phyloP scores from a whole-genome alignment of 2,888 invertebrate genomes.

The Drosophila falleni region DNA sequence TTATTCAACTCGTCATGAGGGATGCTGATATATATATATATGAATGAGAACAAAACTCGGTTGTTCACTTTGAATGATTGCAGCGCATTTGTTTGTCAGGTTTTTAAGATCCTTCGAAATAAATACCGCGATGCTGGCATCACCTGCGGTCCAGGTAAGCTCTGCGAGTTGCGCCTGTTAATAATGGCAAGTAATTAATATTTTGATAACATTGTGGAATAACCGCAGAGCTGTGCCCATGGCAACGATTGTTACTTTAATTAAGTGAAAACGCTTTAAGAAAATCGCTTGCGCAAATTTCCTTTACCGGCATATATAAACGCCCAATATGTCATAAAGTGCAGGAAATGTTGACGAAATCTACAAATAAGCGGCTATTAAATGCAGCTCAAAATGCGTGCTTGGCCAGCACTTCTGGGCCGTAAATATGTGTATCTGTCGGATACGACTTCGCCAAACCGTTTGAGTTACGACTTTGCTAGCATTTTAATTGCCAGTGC shows the following conservation, averaged over 20 bases:
- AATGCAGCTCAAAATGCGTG: conserved; percentile 52
- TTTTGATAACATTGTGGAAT: conserved; percentile 39
- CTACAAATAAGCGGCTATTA: conserved; percentile 54
- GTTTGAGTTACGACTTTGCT: conserved; percentile 63
- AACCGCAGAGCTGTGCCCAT: conserved; percentile 8
- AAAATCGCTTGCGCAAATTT: conserved; percentile 26
- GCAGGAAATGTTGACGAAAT: conserved; percentile 64
- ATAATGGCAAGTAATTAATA: conserved; percentile 73
- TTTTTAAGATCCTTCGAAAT: conserved; percentile 1
- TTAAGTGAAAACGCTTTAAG: conserved; percentile 45
- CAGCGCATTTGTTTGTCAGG: conserved; percentile 63
- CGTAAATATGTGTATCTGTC: conserved; percentile 36
- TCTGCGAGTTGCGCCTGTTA: conserved; percentile 42
- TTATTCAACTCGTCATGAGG: conserved; percentile 60
- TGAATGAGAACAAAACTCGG: conserved; percentile 43
- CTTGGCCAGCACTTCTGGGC: neutral
- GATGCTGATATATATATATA: neutral
- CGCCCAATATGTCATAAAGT: conserved; percentile 68
- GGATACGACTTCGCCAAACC: conserved; percentile 25
- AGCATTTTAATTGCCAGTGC: conserved; percentile 74
- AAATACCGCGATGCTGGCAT: conserved; percentile 6
- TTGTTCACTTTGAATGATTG: conserved; percentile 63
- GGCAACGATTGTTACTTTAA: conserved; percentile 37
- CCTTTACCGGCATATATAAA: conserved; percentile 1
- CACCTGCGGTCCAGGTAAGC: conserved; percentile 54